phyloP scores from a whole-genome alignment of 2,113 vertebrate genomes.

The Heterochromis multidens region DNA sequence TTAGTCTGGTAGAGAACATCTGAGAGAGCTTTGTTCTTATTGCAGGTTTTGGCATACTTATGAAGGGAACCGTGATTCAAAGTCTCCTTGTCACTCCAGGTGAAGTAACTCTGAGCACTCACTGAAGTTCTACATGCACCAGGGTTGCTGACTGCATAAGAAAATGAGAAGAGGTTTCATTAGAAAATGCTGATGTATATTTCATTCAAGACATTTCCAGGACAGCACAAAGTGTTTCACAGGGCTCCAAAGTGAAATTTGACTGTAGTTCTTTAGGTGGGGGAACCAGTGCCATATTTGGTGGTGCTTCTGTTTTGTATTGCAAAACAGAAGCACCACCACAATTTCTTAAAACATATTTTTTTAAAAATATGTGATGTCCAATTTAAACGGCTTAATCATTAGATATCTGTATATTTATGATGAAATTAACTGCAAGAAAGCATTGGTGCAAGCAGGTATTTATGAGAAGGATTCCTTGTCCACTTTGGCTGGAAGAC shows the following conservation, averaged over 20 bases:
- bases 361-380: not conserved
- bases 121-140: not conserved
- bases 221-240: not conserved
- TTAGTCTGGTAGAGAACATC: slow-evolving; percentile 4
- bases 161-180: not conserved
- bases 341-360: not conserved
- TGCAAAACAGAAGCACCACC: not conserved
- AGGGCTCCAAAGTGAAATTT: not conserved
- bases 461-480: not conserved
- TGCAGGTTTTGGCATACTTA: not conserved
- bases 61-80: not conserved
- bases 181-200: not conserved
- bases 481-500: not conserved
- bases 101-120: not conserved
- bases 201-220: not conserved
- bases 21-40: slow-evolving; percentile 2
- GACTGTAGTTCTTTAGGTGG: not conserved
- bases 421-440: not conserved
- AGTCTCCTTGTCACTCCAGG: not conserved
- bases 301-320: not conserved
- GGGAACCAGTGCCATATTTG: not conserved
- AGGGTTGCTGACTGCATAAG: not conserved
- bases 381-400: not conserved
- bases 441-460: not conserved
- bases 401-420: not conserved